A percentile compares a stretch with the other conserved stretches of the same genome.
Conservation (phyloP, 2,113 vertebrate genomes). For the Aptenodytes patagonicus region DNA sequence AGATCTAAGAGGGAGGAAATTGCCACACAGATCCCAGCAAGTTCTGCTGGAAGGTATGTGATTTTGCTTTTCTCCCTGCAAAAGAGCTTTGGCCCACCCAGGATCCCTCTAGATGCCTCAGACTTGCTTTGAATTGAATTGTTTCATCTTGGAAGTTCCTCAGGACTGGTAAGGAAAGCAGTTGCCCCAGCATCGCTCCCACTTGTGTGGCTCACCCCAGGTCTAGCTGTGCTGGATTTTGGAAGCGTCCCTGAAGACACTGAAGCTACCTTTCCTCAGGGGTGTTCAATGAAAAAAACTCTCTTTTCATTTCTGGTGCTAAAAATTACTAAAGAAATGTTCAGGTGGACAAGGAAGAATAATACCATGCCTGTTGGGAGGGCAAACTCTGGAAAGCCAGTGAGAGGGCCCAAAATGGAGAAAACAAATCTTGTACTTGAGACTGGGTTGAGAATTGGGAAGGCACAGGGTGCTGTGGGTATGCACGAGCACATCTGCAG, state of each 20-base stretch:
- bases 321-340: background rate
- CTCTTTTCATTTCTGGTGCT: background rate
- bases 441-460: background rate
- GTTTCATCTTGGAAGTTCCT: background rate
- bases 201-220: background rate
- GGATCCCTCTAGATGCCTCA: background rate
- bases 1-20: constrained; percentile 8
- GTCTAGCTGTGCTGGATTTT: background rate
- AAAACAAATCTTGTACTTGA: background rate
- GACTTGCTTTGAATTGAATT: background rate
- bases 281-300: background rate
- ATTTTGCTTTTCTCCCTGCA: background rate
- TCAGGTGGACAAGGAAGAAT: background rate
- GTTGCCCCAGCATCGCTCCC: background rate
- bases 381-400: background rate
- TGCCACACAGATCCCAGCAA: background rate
- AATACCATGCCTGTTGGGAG: background rate
- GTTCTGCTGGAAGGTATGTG: background rate
- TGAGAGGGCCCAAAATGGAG: background rate
- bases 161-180: background rate
- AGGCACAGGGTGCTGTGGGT: background rate
- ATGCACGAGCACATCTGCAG: background rate
- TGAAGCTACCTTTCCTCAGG: background rate
- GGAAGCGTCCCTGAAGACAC: background rate
- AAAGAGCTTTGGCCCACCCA: background rate